Evolutionary conservation across 2,113 vertebrate species (phyloP), one percentile per base, ranked within the genome.

Genomic region (Cololabis saira): DNA sequence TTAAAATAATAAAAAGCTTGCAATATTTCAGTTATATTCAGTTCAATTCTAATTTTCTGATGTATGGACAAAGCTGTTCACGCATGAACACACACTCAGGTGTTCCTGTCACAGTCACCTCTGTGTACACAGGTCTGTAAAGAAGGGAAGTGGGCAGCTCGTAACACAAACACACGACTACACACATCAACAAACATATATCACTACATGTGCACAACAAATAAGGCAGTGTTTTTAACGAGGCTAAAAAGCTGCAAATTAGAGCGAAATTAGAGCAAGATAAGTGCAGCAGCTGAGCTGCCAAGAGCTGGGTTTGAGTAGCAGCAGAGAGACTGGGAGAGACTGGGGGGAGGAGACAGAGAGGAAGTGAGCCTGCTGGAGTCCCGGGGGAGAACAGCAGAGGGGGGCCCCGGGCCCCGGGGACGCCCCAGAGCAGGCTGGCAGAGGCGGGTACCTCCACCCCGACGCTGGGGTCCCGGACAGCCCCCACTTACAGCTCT

Each of bases 361-460:
- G 78, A 66, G 82, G 74, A 55, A 70, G 72, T 65, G 66, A 82
- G 65, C 74, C 40, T 78, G 21, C 33, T 11, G 37, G 5, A 13
- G 70, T 71, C 67, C 71, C 63, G 1, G 4, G 70, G 73, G 78
- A 62, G 22, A 1, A 7, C 6, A 54, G 82, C 9, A 53, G 74
- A 71, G 84, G 60, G 74, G 76, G 81, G 83, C 72, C 84, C 85
- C 59, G 82, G 65, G 64, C 83, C 80, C 87, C 63, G 49, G 87
- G 80, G 88, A 79, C 21, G 58, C 67, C 81, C 54, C 52, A 67
- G 80, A 87, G 85, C 86, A 91, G 74, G 90, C 91, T 91, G 91
- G 49, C 80, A 83, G 86, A 91, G 87, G 90, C 86, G 84, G 91
- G 91, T 92, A 91, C 89, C 88, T 84, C 92, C 92, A 85, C 83